phyloP scores from a whole-genome alignment of 2,888 invertebrate genomes.

The Euplagia quadripunctaria region DNA sequence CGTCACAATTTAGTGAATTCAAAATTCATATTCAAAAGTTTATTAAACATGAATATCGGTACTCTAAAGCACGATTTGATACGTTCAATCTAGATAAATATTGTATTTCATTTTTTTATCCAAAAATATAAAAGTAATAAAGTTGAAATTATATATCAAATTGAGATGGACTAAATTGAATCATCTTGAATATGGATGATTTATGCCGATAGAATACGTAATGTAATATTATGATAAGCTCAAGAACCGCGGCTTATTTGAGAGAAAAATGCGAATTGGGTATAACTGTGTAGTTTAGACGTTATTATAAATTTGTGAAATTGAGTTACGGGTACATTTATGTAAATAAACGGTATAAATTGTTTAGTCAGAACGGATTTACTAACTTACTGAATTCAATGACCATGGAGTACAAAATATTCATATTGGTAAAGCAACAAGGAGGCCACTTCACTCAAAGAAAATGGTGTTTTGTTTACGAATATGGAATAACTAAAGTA shows the following conservation, averaged over 20 bases:
- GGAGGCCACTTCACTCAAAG: no score
- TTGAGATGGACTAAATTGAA: conserved; percentile 19
- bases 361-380: no score
- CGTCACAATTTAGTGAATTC: not conserved
- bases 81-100: conserved; percentile 40
- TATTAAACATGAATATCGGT: conserved; percentile 30
- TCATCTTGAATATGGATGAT: conserved; percentile 7
- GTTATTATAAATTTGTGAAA: not conserved
- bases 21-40: conserved; percentile 18
- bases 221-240: not conserved
- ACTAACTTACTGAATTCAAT: no score
- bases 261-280: not conserved
- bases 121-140: conserved; percentile 34
- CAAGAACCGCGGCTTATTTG: not conserved
- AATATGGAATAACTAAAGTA: no score
- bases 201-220: not conserved
- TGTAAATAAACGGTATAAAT: no score
- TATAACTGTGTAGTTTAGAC: not conserved
- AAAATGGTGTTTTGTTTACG: no score
- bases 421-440: no score
- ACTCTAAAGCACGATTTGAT: conserved; percentile 35
- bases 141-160: conserved; percentile 22
- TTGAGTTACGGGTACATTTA: no score
- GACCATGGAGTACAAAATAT: no score
- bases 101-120: conserved; percentile 39